phyloP scores from a whole-genome alignment of 2,888 invertebrate genomes.

The Gonocerus acuteangulatus region DNA sequence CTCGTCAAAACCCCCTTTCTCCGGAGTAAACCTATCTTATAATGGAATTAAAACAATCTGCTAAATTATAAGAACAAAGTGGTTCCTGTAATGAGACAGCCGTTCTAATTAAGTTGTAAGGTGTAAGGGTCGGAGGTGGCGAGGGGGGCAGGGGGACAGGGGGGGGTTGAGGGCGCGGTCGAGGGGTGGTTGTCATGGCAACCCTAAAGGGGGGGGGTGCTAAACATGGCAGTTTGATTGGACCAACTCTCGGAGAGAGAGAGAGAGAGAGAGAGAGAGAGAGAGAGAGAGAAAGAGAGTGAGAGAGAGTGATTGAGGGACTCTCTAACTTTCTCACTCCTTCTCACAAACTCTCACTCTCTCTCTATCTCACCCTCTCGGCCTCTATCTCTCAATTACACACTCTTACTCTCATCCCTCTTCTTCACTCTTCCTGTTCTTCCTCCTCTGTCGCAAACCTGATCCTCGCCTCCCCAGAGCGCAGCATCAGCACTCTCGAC shows the following conservation, averaged over 20 bases:
- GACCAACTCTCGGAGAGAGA: not conserved
- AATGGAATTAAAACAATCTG: conserved; percentile 23
- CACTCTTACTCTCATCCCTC: not conserved
- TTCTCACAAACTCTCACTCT: not conserved
- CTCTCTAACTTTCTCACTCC: no score
- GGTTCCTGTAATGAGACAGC: conserved; percentile 16
- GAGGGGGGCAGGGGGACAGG: not conserved
- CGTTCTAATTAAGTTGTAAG: conserved; percentile 1
- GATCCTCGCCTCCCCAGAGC: no score
- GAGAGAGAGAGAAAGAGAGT: no score
- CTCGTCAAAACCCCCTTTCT: no score
- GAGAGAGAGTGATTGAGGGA: no score
- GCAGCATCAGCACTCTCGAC: not conserved
- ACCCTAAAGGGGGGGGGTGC: conserved; percentile 9
- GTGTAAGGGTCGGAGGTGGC: not conserved
- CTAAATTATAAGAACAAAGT: conserved; percentile 21
- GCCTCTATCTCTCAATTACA: not conserved
- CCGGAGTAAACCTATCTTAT: conserved; percentile 11
- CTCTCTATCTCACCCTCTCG: not conserved
- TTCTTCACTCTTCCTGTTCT: conserved; percentile 8
- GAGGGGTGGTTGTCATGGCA: not conserved
- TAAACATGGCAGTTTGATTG: conserved; percentile 23
- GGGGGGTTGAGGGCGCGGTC: conserved; percentile 5
- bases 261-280: no score
- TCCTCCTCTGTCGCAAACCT: not conserved